These are phyloP conservation scores for Palythoa heliodiscus DNA, from an alignment of 92 coral and sea anemone species.

Conservation along the genomic window DNA sequence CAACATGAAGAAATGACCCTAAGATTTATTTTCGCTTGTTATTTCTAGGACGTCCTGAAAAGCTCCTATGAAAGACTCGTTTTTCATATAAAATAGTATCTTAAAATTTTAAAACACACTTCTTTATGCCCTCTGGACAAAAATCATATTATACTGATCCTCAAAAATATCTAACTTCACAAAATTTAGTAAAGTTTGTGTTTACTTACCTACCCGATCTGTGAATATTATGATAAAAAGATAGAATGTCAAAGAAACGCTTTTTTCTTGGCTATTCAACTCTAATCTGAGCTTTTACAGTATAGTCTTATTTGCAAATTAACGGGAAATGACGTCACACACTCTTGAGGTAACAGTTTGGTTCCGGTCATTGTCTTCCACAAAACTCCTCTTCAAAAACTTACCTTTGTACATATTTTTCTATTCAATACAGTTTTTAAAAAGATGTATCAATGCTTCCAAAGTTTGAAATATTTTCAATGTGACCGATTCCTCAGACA, in stretches of 20 bases:
- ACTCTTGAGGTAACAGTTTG: background rate
- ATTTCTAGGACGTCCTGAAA: no score
- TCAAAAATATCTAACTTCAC: background rate
- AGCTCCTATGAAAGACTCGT: background rate
- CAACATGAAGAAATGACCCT: no score
- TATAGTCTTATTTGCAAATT: background rate
- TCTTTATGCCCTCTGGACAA: background rate
- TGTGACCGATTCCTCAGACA: background rate
- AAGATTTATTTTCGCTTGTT: no score
- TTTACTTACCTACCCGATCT: background rate
- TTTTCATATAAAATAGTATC: background rate
- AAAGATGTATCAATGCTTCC: background rate
- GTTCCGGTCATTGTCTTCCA: background rate
- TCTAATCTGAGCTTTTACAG: background rate
- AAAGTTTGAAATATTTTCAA: no score
- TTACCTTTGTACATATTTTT: background rate
- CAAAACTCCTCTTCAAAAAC: background rate
- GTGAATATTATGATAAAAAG: background rate
- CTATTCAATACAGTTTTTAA: background rate
- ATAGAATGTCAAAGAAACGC: background rate
- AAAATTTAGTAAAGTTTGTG: background rate
- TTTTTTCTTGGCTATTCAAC: background rate
- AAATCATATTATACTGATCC: background rate
- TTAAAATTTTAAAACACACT: background rate
- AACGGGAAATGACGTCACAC: conserved; percentile 2